Conservation (phyloP, 2,797 vertebrate species). For the Ambastaia sidthimunki region DNA sequence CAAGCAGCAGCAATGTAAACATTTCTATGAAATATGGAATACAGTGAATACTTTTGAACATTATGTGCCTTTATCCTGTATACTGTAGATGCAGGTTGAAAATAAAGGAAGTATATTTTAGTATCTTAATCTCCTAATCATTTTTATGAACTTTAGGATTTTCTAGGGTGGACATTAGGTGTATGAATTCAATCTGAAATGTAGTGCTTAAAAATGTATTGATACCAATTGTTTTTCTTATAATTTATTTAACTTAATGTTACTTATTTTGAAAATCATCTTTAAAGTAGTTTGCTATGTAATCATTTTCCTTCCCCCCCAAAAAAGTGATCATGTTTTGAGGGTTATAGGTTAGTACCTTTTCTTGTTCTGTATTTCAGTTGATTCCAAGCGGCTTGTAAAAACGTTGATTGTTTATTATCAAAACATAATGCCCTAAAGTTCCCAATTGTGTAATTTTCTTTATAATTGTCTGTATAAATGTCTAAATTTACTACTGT, state of each 20-base stretch:
- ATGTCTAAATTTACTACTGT: no score
- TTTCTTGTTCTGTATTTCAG: neutral
- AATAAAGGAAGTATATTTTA: slow-evolving; percentile 81
- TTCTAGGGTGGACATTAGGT: neutral
- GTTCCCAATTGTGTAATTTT: no score
- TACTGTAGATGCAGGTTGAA: slow-evolving; percentile 67
- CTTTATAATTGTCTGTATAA: no score
- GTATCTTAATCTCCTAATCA: slow-evolving; percentile 31
- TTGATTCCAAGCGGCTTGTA: neutral
- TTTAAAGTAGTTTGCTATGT: slow-evolving; percentile 90
- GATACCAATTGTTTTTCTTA: neutral
- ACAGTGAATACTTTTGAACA: slow-evolving; percentile 60
- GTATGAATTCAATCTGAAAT: neutral
- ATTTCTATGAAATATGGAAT: slow-evolving; percentile 52
- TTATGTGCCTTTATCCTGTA: slow-evolving; percentile 81
- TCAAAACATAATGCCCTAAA: neutral
- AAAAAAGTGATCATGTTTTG: neutral
- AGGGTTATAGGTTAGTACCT: neutral
- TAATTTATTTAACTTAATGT: no score
- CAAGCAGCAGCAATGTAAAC: slow-evolving; percentile 28
- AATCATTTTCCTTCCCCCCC: slow-evolving; percentile 88
- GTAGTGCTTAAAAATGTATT: no score
- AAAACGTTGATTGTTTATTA: neutral
- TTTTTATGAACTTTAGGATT: neutral
- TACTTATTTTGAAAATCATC: slow-evolving; percentile 65